A percentile compares a stretch with the other conserved stretches of the same genome.
These are phyloP conservation scores for Caenorhabditis sp. DNA, from an alignment of 2,888 invertebrate species.

Conservation along the genomic window DNA sequence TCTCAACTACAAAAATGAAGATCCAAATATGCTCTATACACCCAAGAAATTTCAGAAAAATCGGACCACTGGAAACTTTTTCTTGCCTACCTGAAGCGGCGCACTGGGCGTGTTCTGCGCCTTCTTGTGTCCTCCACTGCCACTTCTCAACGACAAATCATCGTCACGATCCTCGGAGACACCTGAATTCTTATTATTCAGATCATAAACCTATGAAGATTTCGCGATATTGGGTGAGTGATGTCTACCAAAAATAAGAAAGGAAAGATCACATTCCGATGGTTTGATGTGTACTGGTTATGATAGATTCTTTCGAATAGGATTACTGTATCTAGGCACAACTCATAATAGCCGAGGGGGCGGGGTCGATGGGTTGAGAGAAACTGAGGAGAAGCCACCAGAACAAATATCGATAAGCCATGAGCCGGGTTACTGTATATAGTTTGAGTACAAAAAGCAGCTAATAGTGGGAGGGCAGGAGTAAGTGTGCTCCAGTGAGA, in stretches of 20 bases:
- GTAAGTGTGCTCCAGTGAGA: no score
- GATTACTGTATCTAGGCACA: no score
- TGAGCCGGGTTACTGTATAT: no score
- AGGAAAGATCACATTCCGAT: slow-evolving; percentile 8
- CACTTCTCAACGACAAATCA: slow-evolving; percentile 61
- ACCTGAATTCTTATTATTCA: no score
- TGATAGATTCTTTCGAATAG: no score
- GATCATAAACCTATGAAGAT: no score
- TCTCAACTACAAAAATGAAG: no score
- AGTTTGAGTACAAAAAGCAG: not conserved
- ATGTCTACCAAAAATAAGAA: not conserved
- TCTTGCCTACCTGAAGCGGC: slow-evolving; percentile 76
- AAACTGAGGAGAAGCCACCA: slow-evolving; percentile 8
- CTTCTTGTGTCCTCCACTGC: slow-evolving; percentile 66
- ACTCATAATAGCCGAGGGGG: not conserved
- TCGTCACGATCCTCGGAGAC: slow-evolving; percentile 68
- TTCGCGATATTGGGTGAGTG: not conserved
- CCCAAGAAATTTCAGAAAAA: no score
- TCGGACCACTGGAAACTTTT: no score
- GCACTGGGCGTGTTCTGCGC: slow-evolving; percentile 78
- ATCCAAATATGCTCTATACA: no score
- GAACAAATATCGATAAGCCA: not conserved
- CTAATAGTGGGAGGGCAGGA: not conserved
- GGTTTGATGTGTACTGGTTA: not conserved
- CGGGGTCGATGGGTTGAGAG: not conserved